Evolutionary conservation across 35 echinoderm and acorn worm species (phyloP).

Genomic region (Apostichopus californicus): DNA sequence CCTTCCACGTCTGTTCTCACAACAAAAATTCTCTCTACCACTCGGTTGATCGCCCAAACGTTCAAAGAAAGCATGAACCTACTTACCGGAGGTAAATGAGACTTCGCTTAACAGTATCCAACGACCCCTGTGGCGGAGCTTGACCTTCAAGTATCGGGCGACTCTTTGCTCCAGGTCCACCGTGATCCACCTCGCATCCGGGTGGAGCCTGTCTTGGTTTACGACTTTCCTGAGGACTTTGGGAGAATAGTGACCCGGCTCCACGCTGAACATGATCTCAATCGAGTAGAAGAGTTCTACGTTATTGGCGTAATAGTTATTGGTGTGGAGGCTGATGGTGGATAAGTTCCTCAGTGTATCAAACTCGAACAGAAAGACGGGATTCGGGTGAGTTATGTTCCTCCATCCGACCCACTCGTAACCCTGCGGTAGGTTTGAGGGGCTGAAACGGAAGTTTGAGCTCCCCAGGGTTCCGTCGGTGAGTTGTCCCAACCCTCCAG

Average conservation of each 20-base stretch:
- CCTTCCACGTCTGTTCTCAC: too few relatives aligned
- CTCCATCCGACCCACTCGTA: constrained; percentile 96
- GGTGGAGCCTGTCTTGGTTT: constrained; percentile 62
- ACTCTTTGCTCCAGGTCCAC: constrained; percentile 82
- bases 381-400: constrained; percentile 68
- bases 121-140: constrained; percentile 59
- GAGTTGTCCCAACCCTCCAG: constrained; percentile 81
- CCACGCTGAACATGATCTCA: constrained; percentile 67
- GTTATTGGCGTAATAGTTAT: constrained; percentile 79
- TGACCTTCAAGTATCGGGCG: constrained; percentile 74
- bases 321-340: constrained; percentile 68
- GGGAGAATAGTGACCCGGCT: constrained; percentile 65
- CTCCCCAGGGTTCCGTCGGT: constrained; percentile 84
- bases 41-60: too few relatives aligned
- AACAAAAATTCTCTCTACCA: too few relatives aligned
- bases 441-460: constrained; percentile 80
- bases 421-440: constrained; percentile 68
- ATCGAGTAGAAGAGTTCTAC: constrained; percentile 70
- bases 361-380: constrained; percentile 73
- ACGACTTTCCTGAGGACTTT: constrained; percentile 39
- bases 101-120: constrained; percentile 94
- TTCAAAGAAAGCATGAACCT: too few relatives aligned
- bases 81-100: constrained; percentile 86
- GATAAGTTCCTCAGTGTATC: constrained; percentile 88
- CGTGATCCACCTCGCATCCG: constrained; percentile 78